phyloP scores from a whole-genome alignment of 1,140 invertebrate genomes.

The Schlechtendalia chinensis region DNA sequence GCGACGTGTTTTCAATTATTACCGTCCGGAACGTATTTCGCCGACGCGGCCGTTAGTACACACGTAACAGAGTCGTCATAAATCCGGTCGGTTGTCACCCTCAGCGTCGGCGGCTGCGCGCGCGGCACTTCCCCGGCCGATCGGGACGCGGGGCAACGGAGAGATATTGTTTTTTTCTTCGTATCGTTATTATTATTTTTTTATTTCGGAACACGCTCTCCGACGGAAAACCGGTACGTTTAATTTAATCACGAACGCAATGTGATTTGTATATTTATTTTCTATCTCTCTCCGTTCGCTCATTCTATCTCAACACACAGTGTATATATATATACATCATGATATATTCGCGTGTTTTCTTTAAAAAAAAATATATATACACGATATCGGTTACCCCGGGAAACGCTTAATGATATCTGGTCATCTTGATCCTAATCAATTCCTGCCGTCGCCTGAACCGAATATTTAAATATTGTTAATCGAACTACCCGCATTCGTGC shows the following conservation, averaged over 20 bases:
- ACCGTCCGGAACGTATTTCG: conserved; percentile 9
- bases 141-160: too few species aligned
- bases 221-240: conserved; percentile 42
- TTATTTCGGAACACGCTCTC: background rate
- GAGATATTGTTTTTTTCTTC: conserved; percentile 26
- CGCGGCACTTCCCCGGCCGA: background rate
- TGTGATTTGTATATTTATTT: conserved; percentile 22
- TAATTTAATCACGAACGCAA: conserved; percentile 14
- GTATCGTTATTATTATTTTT: too few species aligned
- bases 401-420: conserved; percentile 42
- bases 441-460: conserved; percentile 23
- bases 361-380: too few species aligned
- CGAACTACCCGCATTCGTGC: conserved; percentile 25
- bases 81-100: conserved; percentile 33
- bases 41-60: background rate
- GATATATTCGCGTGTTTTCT: background rate
- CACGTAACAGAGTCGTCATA: conserved; percentile 38
- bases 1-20: conserved; percentile 46
- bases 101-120: background rate
- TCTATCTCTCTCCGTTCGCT: too few species aligned
- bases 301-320: too few species aligned
- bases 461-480: conserved; percentile 46
- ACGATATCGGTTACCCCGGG: conserved; percentile 12
- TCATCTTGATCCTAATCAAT: conserved; percentile 36
- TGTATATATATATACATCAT: background rate